These are phyloP conservation scores for Pyrochroa serraticornis DNA, from an alignment of 2,888 invertebrate species.

Conservation along the genomic window DNA sequence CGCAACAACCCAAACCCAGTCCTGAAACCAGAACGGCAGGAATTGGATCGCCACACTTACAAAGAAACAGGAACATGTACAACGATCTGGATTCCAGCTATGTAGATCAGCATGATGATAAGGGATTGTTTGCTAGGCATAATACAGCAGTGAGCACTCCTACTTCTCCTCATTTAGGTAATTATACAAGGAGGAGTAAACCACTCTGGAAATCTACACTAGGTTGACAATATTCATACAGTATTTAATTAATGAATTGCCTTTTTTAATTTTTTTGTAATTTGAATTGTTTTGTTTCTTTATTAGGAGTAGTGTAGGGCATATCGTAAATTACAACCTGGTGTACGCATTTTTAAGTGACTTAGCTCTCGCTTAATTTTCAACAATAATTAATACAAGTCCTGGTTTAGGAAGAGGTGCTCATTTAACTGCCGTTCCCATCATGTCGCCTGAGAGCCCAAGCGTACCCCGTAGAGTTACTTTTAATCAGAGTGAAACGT, in stretches of 20 bases:
- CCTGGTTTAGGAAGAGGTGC: conserved; percentile 39
- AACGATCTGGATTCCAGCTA: conserved; percentile 63
- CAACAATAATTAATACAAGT: not conserved
- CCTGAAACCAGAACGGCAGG: conserved; percentile 64
- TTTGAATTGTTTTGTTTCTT: not conserved
- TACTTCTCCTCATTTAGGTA: conserved; percentile 56
- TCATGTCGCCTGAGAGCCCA: conserved; percentile 40
- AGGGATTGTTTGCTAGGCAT: conserved; percentile 32
- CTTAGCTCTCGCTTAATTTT: not conserved
- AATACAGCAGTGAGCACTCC: conserved; percentile 56
- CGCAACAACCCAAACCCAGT: conserved; percentile 52
- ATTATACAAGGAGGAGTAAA: not conserved
- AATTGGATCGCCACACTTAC: conserved; percentile 69
- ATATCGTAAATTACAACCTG: not conserved
- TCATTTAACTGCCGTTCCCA: conserved; percentile 39
- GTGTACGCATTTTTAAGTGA: too few relatives aligned
- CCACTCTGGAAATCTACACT: too few relatives aligned
- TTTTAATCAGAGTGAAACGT: not conserved
- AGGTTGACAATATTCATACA: too few relatives aligned
- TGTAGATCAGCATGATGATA: conserved; percentile 21
- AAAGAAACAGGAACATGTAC: conserved; percentile 65
- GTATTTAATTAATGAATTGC: not conserved
- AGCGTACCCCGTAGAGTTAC: not conserved
- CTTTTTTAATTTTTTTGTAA: not conserved
- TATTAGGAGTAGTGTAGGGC: too few relatives aligned